phyloP scores from a whole-genome alignment of 2,797 vertebrate genomes.

The Petrocephalus schoutedeni region DNA sequence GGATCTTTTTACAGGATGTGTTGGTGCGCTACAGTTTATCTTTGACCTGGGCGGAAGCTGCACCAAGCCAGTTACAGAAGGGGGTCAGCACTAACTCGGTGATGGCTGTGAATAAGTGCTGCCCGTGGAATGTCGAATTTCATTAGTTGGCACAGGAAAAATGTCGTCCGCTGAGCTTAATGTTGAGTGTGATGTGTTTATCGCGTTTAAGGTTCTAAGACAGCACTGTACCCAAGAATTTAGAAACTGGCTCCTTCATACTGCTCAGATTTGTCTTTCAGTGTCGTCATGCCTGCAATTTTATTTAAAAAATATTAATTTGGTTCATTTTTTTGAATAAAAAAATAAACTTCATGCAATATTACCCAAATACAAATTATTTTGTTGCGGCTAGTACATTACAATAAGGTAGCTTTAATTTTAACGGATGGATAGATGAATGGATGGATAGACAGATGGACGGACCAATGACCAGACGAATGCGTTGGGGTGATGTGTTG shows the following conservation, averaged over 20 bases:
- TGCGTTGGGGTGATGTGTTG: background rate
- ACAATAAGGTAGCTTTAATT: background rate
- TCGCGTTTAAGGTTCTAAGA: background rate
- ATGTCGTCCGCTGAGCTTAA: background rate
- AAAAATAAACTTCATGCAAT: background rate
- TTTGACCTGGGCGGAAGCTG: slow-evolving; percentile 29
- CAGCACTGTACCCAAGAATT: background rate
- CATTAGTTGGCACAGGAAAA: background rate
- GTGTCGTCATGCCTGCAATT: background rate
- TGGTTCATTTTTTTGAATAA: background rate
- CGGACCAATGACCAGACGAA: background rate
- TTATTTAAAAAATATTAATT: background rate
- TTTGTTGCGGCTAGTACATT: background rate
- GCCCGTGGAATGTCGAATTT: background rate
- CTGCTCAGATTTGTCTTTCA: background rate
- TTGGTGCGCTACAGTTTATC: slow-evolving; percentile 22
- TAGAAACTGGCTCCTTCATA: background rate
- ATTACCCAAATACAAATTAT: background rate
- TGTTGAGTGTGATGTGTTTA: background rate
- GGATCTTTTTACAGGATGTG: background rate
- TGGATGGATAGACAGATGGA: background rate
- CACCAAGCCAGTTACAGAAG: slow-evolving; percentile 32
- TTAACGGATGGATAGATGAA: background rate
- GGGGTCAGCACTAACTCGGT: slow-evolving; percentile 22
- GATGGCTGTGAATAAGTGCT: slow-evolving; percentile 26